Conservation (phyloP, 2,113 vertebrate species). For the Candoia aspera region DNA sequence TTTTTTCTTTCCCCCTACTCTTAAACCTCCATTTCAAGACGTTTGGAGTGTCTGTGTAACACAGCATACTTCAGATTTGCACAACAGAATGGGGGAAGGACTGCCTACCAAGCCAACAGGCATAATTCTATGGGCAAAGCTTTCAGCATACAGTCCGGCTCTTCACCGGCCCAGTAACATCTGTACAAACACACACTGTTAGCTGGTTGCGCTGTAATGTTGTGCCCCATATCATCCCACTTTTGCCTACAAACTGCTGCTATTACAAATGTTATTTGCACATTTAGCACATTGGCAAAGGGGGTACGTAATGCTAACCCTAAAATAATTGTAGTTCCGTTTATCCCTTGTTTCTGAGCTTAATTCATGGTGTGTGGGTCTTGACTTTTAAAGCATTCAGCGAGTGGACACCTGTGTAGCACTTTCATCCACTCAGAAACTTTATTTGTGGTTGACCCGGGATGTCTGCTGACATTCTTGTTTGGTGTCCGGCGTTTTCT, state of each 20-base stretch:
- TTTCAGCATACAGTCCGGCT: neutral
- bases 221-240: too few relatives aligned
- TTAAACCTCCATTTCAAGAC: neutral
- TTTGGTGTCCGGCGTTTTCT: neutral
- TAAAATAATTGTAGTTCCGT: neutral
- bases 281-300: neutral
- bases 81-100: neutral
- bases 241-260: neutral
- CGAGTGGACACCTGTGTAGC: neutral
- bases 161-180: neutral
- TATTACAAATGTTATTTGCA: neutral
- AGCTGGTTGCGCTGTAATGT: neutral
- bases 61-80: neutral
- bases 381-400: neutral
- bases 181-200: neutral
- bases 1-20: neutral
- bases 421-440: neutral
- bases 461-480: neutral
- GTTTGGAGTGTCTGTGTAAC: neutral
- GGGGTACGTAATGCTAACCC: neutral
- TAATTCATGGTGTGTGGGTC: neutral
- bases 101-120: neutral
- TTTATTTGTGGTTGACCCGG: neutral
- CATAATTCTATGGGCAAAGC: neutral
- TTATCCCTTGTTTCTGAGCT: neutral